phyloP scores from a whole-genome alignment of 2,797 vertebrate genomes.

The Selene dorsalis region DNA sequence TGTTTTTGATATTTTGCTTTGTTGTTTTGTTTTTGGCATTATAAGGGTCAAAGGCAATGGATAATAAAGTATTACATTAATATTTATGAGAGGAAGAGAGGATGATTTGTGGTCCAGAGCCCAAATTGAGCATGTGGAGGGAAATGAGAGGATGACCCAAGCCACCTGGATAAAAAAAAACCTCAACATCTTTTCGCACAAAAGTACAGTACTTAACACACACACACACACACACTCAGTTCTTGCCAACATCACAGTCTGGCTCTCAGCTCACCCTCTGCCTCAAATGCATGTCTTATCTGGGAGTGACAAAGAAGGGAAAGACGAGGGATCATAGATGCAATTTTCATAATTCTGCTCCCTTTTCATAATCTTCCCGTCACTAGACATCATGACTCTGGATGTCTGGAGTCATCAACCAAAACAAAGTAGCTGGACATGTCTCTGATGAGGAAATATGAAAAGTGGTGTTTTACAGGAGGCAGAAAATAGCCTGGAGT shows the following conservation, averaged over 20 bases:
- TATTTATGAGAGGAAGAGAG: constrained; percentile 65
- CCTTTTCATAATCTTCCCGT: constrained; percentile 24
- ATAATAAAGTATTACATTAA: constrained; percentile 74
- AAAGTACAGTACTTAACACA: constrained; percentile 9
- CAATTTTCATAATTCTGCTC: constrained; percentile 24
- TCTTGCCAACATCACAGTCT: constrained; percentile 23
- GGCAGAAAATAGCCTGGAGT: constrained; percentile 15
- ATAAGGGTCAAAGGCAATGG: constrained; percentile 54
- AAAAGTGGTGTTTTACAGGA: not conserved
- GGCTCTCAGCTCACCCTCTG: constrained; percentile 22
- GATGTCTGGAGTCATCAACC: constrained; percentile 27
- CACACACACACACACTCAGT: constrained; percentile 24
- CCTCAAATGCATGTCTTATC: constrained; percentile 38
- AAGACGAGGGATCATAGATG: constrained; percentile 1
- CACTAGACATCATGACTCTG: constrained; percentile 16
- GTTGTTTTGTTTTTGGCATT: constrained; percentile 61
- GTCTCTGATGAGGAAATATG: constrained; percentile 2
- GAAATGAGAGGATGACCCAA: constrained; percentile 40
- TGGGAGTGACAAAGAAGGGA: constrained; percentile 6
- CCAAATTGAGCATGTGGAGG: constrained; percentile 33
- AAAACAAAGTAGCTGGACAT: constrained; percentile 7
- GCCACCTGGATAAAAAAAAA: constrained; percentile 43
- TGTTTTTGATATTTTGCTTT: constrained; percentile 78
- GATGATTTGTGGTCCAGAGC: constrained; percentile 60
- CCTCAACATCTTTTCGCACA: constrained; percentile 36